Base-by-base conservation (phyloP, 2,888 invertebrate genomes). In the Onchidella celtica region DNA sequence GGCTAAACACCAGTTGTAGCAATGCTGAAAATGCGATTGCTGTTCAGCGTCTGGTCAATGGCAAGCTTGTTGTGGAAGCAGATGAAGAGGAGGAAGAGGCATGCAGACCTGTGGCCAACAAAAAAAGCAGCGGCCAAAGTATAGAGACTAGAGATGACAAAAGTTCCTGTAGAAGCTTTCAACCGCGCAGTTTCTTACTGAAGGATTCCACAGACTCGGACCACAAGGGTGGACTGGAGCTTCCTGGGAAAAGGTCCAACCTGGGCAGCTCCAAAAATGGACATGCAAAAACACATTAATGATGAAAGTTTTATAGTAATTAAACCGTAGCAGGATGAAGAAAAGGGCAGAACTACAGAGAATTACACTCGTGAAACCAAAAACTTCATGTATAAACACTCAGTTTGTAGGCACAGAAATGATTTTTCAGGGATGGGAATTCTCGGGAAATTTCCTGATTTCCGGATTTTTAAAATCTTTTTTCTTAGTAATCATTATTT, bases 221-320 rank as follows among this genome's bases (percentile, higher is more conserved):
- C 38, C 29, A 24, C 34, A 65, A 73, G 36, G 4, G 17, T 1
- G 4, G 24, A 61, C n/a, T 66, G 47, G 59, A 61, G 24, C 21
- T 29, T 57, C 36, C 76, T 29, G 3, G 63, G 29, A 40, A 0
- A 17, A 55, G 55, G 29, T 68, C 66, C 21, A 68, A 77, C 24
- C 68, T 57, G 21, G 57, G 61, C 11, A 2, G 34, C 11, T 40
- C 66, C 21, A 38, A 61, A 6, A 76, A 55, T 36, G 24, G 68
- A 24, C 68, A 57, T 77, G 34, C 36, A 2, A 77, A 77, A n/a
- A 24, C 68, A 0, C 77, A 77, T 27, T 77, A 36, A 77, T 74
- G 21, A 17, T 11, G 0, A 3, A 40, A 68, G 14, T 38, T 38
- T 27, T 3, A 65, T 65, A n/a, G n/a, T n/a, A n/a, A n/a, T n/a